A percentile compares a stretch with the other conserved stretches of the same genome.
phyloP scores from a whole-genome alignment of 2,113 vertebrate species.

The Poicephalus gulielmi region DNA sequence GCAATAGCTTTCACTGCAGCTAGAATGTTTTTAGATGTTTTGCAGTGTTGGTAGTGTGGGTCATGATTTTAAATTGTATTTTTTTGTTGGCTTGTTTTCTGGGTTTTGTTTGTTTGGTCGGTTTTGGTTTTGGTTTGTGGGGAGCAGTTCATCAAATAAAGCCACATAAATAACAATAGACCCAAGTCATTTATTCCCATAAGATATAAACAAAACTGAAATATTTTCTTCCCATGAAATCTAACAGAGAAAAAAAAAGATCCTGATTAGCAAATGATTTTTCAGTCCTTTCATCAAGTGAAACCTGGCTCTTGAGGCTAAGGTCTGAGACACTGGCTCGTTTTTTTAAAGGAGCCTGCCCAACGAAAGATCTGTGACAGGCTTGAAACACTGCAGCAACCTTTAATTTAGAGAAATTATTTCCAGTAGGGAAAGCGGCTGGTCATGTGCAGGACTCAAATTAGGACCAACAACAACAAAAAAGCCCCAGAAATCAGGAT shows the following conservation, averaged over 20 bases:
- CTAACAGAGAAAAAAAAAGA: slow-evolving; percentile 28
- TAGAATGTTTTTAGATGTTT: not conserved
- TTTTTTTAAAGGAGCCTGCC: slow-evolving; percentile 3
- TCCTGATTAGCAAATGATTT: slow-evolving; percentile 41
- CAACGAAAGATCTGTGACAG: slow-evolving; percentile 74
- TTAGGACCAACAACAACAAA: slow-evolving; percentile 34
- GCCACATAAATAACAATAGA: not conserved
- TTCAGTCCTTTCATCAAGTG: slow-evolving; percentile 43
- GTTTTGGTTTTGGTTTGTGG: not conserved
- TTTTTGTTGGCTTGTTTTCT: not conserved
- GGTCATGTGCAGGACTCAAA: slow-evolving; percentile 69
- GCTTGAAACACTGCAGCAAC: slow-evolving; percentile 78
- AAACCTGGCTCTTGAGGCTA: slow-evolving; percentile 34
- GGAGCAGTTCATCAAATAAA: not conserved
- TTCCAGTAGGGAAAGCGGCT: slow-evolving; percentile 81
- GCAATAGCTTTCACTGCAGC: not conserved
- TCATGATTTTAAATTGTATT: not conserved
- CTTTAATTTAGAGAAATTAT: slow-evolving; percentile 86
- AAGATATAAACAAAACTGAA: not conserved
- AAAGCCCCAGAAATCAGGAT: slow-evolving; percentile 59
- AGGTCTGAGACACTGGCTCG: slow-evolving; percentile 31
- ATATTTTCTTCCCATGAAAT: slow-evolving; percentile 17
- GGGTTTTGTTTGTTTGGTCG: not conserved
- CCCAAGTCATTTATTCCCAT: not conserved
- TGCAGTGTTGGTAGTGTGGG: not conserved